A percentile compares a stretch with the other conserved stretches of the same genome.
phyloP scores from a whole-genome alignment of 2,797 vertebrate genomes.

The Scleropages formosus region DNA sequence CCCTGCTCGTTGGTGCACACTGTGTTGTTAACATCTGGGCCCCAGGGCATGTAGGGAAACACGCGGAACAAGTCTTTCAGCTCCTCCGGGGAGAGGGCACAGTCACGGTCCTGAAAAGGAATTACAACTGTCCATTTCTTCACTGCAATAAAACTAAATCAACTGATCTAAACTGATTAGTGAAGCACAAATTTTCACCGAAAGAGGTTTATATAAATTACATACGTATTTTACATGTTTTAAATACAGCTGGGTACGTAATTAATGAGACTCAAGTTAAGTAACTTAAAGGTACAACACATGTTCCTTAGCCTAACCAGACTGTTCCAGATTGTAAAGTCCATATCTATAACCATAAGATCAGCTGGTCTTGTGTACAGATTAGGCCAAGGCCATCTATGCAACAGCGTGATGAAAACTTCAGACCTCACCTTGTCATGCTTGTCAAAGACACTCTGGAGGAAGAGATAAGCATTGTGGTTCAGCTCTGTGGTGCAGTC shows the following conservation, averaged over 20 bases:
- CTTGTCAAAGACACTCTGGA: conserved; percentile 97
- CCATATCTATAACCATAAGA: neutral
- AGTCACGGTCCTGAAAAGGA: conserved; percentile 85
- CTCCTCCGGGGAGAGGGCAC: conserved; percentile 92
- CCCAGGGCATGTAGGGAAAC: conserved; percentile 98
- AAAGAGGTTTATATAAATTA: neutral
- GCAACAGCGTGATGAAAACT: neutral
- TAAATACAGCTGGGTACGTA: neutral
- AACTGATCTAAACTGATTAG: neutral
- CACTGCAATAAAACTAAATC: neutral
- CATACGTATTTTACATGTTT: neutral
- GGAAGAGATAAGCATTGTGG: conserved; percentile 96
- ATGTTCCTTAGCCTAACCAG: no score
- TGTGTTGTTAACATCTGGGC: conserved; percentile 94
- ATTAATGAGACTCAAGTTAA: no score
- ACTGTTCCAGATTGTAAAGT: no score
- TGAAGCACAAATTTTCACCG: neutral
- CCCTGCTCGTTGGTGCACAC: conserved; percentile 92
- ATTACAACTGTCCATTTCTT: neutral
- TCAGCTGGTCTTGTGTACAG: neutral
- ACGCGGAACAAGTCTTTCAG: conserved; percentile 95
- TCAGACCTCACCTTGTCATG: conserved; percentile 89
- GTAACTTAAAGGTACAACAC: no score
- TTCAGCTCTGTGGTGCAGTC: conserved; percentile 97
- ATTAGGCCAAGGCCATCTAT: no score